Conservation (phyloP, 2,888 invertebrate species). For the Eristalis pertinax region DNA sequence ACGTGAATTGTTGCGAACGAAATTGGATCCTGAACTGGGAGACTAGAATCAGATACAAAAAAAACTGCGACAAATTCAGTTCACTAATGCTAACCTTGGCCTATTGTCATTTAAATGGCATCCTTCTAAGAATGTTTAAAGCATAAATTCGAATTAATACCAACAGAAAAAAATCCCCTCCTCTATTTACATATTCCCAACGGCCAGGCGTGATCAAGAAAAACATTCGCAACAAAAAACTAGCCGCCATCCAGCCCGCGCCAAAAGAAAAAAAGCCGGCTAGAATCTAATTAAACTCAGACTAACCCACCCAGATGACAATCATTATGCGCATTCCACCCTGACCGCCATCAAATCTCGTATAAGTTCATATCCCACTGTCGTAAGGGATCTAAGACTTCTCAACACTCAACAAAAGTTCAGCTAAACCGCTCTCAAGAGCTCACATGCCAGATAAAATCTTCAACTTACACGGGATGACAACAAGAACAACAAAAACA, state of each 20-base stretch:
- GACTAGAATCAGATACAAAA: no score
- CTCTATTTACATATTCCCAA: neutral
- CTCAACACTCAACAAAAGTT: neutral
- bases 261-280: neutral
- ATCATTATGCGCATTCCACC: constrained; percentile 31
- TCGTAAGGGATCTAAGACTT: neutral
- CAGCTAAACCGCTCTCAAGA: neutral
- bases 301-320: neutral
- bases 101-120: neutral
- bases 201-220: neutral
- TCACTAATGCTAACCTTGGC: neutral
- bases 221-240: neutral
- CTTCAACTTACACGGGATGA: neutral
- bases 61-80: neutral
- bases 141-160: neutral
- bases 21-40: no score
- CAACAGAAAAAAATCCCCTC: neutral
- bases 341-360: constrained; percentile 10
- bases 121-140: neutral
- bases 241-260: neutral
- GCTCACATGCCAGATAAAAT: neutral
- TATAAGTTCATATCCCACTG: neutral
- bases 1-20: no score
- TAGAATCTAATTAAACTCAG: neutral
- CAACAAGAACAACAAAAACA: constrained; percentile 12